Evolutionary conservation across 2,113 vertebrate genomes (phyloP).

Genomic region (Pleuronectes platessa): DNA sequence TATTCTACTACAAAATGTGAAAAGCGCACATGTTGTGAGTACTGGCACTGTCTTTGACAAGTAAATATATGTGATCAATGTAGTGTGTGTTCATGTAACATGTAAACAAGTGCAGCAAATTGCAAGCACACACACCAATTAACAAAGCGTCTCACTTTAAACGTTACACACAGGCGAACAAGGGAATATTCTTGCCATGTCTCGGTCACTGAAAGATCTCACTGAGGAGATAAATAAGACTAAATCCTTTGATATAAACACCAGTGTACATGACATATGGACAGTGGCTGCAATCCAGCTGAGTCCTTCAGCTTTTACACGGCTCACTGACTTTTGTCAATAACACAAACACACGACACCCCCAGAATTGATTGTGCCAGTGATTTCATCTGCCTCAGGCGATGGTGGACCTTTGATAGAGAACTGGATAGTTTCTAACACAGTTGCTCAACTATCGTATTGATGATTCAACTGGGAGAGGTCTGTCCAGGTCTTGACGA

Average conservation of each 20-base stretch:
- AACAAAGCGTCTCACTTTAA: background rate
- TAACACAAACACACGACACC: slow-evolving; percentile 29
- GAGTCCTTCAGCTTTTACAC: slow-evolving; percentile 25
- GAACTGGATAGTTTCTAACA: background rate
- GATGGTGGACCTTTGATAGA: background rate
- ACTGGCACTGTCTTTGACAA: too few relatives aligned
- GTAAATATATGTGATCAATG: too few relatives aligned
- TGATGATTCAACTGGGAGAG: background rate
- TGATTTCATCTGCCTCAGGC: slow-evolving; percentile 5
- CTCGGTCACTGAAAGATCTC: background rate
- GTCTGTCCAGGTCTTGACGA: background rate
- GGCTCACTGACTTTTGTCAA: slow-evolving; percentile 37
- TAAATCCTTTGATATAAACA: background rate
- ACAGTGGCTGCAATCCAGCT: slow-evolving; percentile 18
- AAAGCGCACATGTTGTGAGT: too few relatives aligned
- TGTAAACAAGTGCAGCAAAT: too few relatives aligned
- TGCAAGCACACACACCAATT: too few relatives aligned
- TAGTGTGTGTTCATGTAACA: too few relatives aligned
- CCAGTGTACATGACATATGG: slow-evolving; percentile 14
- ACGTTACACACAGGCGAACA: background rate
- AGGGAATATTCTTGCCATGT: background rate
- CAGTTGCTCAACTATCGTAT: background rate
- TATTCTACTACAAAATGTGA: too few relatives aligned
- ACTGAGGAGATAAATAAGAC: background rate
- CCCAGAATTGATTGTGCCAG: slow-evolving; percentile 3